These are phyloP conservation scores for Galeopsomyia nigrocyanea DNA, from an alignment of 2,888 invertebrate species.

Conservation along the genomic window DNA sequence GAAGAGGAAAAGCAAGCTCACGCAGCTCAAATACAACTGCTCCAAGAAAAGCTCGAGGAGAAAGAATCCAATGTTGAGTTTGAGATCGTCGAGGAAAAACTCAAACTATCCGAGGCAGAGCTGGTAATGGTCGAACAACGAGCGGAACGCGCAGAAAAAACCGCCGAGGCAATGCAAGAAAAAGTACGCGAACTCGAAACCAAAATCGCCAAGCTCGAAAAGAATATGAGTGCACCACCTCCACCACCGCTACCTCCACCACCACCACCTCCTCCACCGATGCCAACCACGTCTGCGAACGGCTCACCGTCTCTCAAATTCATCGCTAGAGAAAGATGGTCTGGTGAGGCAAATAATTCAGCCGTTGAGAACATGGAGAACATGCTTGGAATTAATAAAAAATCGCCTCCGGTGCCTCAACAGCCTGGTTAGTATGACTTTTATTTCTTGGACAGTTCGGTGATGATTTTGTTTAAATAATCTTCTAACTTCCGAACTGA, in stretches of 20 bases:
- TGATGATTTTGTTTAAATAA: background rate
- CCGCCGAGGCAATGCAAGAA: conserved; percentile 63
- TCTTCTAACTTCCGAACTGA: conserved; percentile 6
- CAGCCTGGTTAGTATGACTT: conserved; percentile 69
- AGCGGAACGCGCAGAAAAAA: conserved; percentile 74
- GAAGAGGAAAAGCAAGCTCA: conserved; percentile 75
- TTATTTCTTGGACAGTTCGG: background rate
- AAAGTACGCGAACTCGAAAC: conserved; percentile 55
- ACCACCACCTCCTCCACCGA: conserved; percentile 68
- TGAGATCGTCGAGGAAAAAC: conserved; percentile 79
- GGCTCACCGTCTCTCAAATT: conserved; percentile 60
- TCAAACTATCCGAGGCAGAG: conserved; percentile 79
- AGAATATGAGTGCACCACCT: conserved; percentile 56
- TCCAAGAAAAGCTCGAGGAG: conserved; percentile 78
- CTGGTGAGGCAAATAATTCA: conserved; percentile 53
- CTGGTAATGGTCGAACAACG: conserved; percentile 74
- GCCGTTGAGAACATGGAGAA: conserved; percentile 73
- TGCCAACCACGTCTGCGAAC: conserved; percentile 69
- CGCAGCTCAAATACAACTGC: conserved; percentile 72
- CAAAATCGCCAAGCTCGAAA: conserved; percentile 60
- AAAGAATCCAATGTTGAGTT: conserved; percentile 78
- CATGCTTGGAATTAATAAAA: conserved; percentile 73
- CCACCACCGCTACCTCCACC: conserved; percentile 70
- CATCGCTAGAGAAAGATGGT: conserved; percentile 57
- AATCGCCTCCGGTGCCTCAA: conserved; percentile 71